phyloP scores from a whole-genome alignment of 2,888 invertebrate genomes.

The Choristoneura rosaceana region DNA sequence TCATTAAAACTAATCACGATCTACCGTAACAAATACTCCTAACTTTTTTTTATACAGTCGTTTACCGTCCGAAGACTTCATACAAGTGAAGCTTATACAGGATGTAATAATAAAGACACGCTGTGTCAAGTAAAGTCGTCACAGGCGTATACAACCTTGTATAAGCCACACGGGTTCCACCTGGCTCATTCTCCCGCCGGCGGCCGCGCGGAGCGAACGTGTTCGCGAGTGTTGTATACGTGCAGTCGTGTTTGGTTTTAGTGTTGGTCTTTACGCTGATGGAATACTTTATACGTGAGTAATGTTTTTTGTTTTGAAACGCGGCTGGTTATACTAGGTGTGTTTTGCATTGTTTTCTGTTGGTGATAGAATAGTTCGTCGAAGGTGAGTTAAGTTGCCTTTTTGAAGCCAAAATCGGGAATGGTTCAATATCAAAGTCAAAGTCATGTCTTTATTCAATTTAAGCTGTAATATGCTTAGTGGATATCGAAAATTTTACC shows the following conservation, averaged over 20 bases:
- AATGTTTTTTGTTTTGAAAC: constrained; percentile 47
- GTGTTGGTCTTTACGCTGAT: constrained; percentile 50
- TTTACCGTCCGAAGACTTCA: too few relatives aligned
- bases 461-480: too few relatives aligned
- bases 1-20: too few relatives aligned
- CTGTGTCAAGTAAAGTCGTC: constrained; percentile 17
- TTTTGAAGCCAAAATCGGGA: too few relatives aligned
- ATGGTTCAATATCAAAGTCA: too few relatives aligned
- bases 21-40: too few relatives aligned
- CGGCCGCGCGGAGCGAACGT: constrained; percentile 60
- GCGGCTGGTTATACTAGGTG: too few relatives aligned
- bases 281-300: constrained; percentile 71
- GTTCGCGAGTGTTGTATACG: constrained; percentile 37
- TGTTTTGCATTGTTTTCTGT: neutral
- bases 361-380: neutral
- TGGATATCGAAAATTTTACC: too few relatives aligned
- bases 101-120: constrained; percentile 4
- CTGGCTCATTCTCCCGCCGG: constrained; percentile 65
- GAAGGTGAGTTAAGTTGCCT: too few relatives aligned
- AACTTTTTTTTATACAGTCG: too few relatives aligned
- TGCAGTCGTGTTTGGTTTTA: constrained; percentile 37
- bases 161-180: constrained; percentile 55
- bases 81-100: too few relatives aligned
- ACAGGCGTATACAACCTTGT: neutral
- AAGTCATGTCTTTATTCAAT: too few relatives aligned